Percentiles rank a stretch among this genome's conserved stretches.
Conservation (phyloP, 2,113 vertebrate genomes). For the Nyctereutes procyonoides region DNA sequence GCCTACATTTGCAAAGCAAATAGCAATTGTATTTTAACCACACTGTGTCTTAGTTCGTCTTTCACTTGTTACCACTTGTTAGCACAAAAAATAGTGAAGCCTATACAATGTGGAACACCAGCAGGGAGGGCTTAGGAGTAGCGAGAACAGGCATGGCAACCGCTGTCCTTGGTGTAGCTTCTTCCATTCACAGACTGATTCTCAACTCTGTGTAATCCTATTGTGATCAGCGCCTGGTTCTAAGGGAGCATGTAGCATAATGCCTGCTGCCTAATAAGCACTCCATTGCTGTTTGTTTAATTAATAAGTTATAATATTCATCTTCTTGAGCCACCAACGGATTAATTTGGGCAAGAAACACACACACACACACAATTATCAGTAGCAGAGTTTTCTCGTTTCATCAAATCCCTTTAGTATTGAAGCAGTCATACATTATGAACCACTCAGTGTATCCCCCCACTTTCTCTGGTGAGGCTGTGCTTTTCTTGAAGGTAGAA, state of each 20-base stretch:
- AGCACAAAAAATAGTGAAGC: neutral
- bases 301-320: neutral
- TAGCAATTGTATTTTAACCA: neutral
- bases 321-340: neutral
- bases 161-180: neutral
- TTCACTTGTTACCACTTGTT: neutral
- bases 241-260: neutral
- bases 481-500: neutral
- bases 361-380: neutral
- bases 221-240: neutral
- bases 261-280: neutral
- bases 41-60: neutral
- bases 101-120: neutral
- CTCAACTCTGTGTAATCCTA: neutral
- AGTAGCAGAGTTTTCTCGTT: neutral
- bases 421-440: neutral
- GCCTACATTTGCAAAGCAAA: slow-evolving; percentile 43
- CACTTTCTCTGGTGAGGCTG: neutral
- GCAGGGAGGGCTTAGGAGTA: neutral
- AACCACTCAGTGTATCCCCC: neutral
- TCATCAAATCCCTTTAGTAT: neutral
- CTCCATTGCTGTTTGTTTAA: neutral
- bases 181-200: neutral
- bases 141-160: neutral
- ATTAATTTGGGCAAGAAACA: slow-evolving; percentile 16